Evolutionary conservation across 2,888 invertebrate species (phyloP).

Genomic region (Linnaemya vulpina): DNA sequence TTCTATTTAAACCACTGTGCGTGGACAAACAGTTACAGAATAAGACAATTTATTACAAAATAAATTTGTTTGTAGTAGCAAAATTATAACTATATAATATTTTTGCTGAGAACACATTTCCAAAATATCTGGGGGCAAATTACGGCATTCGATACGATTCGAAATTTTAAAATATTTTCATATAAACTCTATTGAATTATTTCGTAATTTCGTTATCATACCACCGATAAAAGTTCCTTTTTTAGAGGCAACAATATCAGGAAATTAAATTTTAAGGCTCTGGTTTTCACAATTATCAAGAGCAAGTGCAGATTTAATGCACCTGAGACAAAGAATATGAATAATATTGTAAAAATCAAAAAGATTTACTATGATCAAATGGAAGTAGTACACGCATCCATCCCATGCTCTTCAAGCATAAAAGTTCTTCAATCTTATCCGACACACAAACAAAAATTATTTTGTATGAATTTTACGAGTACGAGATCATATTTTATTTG

Average conservation of each 20-base stretch:
- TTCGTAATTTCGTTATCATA: too few species aligned
- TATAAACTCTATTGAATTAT: too few species aligned
- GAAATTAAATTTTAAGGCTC: conserved; percentile 28
- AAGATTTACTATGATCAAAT: conserved; percentile 49
- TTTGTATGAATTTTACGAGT: not conserved
- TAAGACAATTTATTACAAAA: too few species aligned
- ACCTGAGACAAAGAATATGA: conserved; percentile 54
- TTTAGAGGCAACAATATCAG: not conserved
- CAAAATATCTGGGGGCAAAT: too few species aligned
- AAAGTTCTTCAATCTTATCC: conserved; percentile 28
- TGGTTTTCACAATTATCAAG: conserved; percentile 1
- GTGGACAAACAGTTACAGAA: too few species aligned
- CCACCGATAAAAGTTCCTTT: too few species aligned
- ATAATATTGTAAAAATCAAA: conserved; percentile 34
- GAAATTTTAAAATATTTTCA: too few species aligned
- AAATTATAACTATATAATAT: too few species aligned
- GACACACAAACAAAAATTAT: not conserved
- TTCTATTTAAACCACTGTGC: too few species aligned
- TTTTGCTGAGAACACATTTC: too few species aligned
- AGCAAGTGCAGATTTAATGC: conserved; percentile 15
- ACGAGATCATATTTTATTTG: not conserved
- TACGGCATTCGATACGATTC: too few species aligned
- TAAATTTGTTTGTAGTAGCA: too few species aligned
- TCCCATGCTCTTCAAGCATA: conserved; percentile 3
- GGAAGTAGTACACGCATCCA: conserved; percentile 27